These are phyloP conservation scores for Chrysaora quinquecirrha DNA, from an alignment of 30 jellyfish, hydroid and myxozoan genomes.

Conservation along the genomic window DNA sequence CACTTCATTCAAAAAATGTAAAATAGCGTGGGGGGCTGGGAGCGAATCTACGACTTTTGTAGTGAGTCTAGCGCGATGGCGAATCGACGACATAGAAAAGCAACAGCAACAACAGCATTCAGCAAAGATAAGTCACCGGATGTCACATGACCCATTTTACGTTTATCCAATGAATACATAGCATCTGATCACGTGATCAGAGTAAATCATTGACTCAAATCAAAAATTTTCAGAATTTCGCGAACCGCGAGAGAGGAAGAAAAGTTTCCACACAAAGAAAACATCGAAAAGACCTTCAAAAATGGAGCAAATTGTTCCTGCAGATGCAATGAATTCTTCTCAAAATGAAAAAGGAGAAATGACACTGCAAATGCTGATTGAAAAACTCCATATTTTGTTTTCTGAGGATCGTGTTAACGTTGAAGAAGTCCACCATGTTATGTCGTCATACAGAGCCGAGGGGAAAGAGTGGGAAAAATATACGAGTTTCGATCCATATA, in stretches of 20 bases:
- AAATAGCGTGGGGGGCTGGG: no score
- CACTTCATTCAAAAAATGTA: no score
- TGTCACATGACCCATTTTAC: no score
- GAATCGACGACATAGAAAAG: no score
- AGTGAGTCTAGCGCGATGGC: no score
- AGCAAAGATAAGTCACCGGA: no score
- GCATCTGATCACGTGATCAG: background rate
- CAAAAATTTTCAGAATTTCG: no score
- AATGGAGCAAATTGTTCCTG: no score
- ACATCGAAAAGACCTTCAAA: background rate
- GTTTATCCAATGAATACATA: background rate
- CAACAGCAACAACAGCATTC: no score
- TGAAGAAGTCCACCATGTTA: slow-evolving; percentile 83
- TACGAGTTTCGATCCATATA: slow-evolving; percentile 86
- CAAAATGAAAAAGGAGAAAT: background rate
- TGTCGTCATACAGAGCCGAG: slow-evolving; percentile 69
- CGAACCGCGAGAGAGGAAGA: background rate
- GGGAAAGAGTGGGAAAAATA: slow-evolving; percentile 81
- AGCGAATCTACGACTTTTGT: no score
- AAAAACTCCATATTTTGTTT: slow-evolving; percentile 73
- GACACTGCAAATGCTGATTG: slow-evolving; percentile 69
- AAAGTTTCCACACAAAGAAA: background rate
- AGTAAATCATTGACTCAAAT: background rate
- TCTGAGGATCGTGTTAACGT: slow-evolving; percentile 81
- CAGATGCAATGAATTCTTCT: background rate